Conservation (phyloP, 2,888 invertebrate genomes). For the Limenitis arthemis region DNA sequence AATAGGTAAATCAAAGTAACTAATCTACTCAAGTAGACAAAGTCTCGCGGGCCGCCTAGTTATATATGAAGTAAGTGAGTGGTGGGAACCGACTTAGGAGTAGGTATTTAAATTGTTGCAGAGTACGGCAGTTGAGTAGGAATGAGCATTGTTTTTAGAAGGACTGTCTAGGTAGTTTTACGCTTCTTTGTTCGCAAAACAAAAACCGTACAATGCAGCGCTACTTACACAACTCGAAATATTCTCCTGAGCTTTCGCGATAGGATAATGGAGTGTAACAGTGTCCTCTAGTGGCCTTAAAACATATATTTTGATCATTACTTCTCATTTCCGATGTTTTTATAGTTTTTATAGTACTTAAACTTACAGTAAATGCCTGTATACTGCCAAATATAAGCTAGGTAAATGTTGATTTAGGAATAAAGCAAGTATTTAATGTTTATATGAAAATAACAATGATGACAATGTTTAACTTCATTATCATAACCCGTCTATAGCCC, state of each 20-base stretch:
- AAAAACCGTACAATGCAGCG: slow-evolving; percentile 1
- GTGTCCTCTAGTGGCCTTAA: not conserved
- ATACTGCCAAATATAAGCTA: too few relatives aligned
- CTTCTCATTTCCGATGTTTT: not conserved
- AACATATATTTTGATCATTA: not conserved
- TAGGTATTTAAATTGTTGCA: slow-evolving; percentile 2
- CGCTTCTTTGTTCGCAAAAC: slow-evolving; percentile 1
- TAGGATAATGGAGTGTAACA: slow-evolving; percentile 7
- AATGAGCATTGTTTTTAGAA: not conserved
- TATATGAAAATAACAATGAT: too few relatives aligned
- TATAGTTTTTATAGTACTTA: not conserved
- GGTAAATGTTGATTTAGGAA: too few relatives aligned
- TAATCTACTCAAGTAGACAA: too few relatives aligned
- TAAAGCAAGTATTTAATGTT: too few relatives aligned
- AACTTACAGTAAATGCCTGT: too few relatives aligned
- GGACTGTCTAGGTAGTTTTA: not conserved
- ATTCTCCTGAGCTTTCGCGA: not conserved
- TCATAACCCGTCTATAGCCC: too few relatives aligned
- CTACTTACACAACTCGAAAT: not conserved
- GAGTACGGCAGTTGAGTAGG: not conserved
- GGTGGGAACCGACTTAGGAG: not conserved
- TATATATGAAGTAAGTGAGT: too few relatives aligned
- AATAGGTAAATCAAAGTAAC: too few relatives aligned
- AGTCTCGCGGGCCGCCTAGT: too few relatives aligned
- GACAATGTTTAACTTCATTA: too few relatives aligned